Conservation (phyloP, 2,888 invertebrate species). For the Tipula vernalis region DNA sequence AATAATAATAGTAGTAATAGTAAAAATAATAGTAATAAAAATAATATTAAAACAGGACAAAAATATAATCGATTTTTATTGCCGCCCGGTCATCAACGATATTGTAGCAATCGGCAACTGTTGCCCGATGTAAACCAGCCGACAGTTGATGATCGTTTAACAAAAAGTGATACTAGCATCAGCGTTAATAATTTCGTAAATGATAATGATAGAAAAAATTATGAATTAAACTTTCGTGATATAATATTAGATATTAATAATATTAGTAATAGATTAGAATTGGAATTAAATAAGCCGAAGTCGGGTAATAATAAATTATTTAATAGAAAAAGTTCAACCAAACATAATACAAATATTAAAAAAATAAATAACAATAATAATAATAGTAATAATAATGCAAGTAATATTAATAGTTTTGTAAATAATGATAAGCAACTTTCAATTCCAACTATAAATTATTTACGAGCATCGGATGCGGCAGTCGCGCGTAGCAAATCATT, state of each 20-base stretch:
- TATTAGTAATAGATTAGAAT: slow-evolving; percentile 10
- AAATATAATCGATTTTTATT: background rate
- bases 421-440: slow-evolving; percentile 8
- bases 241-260: slow-evolving; percentile 13
- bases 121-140: background rate
- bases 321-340: slow-evolving; percentile 8
- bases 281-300: slow-evolving; percentile 7
- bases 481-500: slow-evolving; percentile 33
- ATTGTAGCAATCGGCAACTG: background rate
- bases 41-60: background rate
- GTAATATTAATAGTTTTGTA: background rate
- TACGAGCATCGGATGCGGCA: background rate
- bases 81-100: background rate
- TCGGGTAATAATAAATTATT: slow-evolving; percentile 4
- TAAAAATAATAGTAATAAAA: slow-evolving; percentile 7
- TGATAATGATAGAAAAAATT: slow-evolving; percentile 12
- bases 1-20: background rate
- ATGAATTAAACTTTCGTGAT: slow-evolving; percentile 16
- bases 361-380: slow-evolving; percentile 5
- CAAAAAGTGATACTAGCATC: slow-evolving; percentile 7
- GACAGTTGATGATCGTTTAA: background rate
- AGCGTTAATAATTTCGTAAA: slow-evolving; percentile 13
- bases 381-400: slow-evolving; percentile 5
- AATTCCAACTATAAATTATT: background rate
- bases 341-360: slow-evolving; percentile 8